phyloP scores from a whole-genome alignment of 2,888 invertebrate species.

The Drosophila greeni region DNA sequence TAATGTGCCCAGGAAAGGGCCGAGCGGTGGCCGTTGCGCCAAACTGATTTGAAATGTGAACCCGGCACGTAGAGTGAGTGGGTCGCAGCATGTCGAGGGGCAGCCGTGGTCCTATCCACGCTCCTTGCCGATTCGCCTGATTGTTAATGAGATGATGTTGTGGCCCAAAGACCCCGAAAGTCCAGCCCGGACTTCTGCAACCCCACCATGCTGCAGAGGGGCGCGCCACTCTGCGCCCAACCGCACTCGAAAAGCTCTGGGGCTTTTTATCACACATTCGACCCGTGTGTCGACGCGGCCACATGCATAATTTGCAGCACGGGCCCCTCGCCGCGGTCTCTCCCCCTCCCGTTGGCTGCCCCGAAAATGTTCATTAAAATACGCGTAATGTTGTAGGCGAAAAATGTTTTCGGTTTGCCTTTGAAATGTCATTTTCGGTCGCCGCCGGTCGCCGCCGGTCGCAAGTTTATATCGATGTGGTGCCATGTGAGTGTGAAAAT shows the following conservation, averaged over 20 bases:
- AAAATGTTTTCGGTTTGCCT: slow-evolving; percentile 62
- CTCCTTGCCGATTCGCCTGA: slow-evolving; percentile 34
- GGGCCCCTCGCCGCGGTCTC: neutral
- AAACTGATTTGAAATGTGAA: slow-evolving; percentile 60
- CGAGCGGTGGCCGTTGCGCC: neutral
- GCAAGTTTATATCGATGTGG: slow-evolving; percentile 11
- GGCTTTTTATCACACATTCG: slow-evolving; percentile 61
- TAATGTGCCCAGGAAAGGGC: slow-evolving; percentile 43
- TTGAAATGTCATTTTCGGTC: slow-evolving; percentile 58
- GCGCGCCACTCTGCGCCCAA: slow-evolving; percentile 22
- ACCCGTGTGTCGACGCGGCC: slow-evolving; percentile 51
- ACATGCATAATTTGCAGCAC: slow-evolving; percentile 53
- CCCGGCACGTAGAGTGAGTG: slow-evolving; percentile 44
- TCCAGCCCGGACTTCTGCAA: slow-evolving; percentile 1
- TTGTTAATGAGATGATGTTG: slow-evolving; percentile 50
- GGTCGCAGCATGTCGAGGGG: slow-evolving; percentile 15
- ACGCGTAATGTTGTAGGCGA: slow-evolving; percentile 59
- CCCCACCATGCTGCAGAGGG: neutral
- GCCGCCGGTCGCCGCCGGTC: slow-evolving; percentile 42
- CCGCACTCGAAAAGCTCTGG: slow-evolving; percentile 52
- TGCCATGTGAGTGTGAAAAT: neutral
- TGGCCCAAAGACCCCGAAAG: slow-evolving; percentile 28
- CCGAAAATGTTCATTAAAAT: slow-evolving; percentile 65
- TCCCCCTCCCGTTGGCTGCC: slow-evolving; percentile 10
- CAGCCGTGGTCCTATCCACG: neutral